Evolutionary conservation across 2,113 vertebrate species (phyloP), one percentile per base, ranked within the genome.

Genomic region (Dicerorhinus sumatrensis): DNA sequence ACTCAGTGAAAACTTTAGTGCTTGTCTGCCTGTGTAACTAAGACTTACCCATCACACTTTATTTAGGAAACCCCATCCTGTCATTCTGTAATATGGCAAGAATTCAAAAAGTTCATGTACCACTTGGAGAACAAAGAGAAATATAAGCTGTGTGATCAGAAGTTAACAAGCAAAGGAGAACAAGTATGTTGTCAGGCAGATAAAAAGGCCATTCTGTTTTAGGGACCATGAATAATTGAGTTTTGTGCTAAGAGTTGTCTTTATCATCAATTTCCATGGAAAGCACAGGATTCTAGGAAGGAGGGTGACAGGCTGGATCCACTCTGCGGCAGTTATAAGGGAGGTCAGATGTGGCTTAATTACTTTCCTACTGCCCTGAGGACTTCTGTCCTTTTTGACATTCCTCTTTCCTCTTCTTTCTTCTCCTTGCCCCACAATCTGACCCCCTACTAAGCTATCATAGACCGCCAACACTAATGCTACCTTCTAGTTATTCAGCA

Each of bases 81-180:
- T 60, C 48, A 0, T 81, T 70, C 33, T n/a, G 18, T 42, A 62
- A 75, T 25, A n/a, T 1, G 23, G 91, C 69, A 76, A 81, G 65
- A 58, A 56, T 92, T 92, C 85, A 76, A 58, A 79, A 82, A 20
- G 42, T 80, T 92, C 46, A 27, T 31, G 12, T 17, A 33, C 60
- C 56, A 31, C 54, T 81, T 33, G 23, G 70, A 94, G 77, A 96
- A 83, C 65, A 81, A 85, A 94, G 51, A 63, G 65, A 96, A 87
- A 70, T 46, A 23, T 48, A 67, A 85, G 89, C 89, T 29, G 3
- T 31, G 58, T 16, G 20, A 85, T 69, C 39, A 33, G 80, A 16
- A 36, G 65, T 89, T n/a, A 92, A 23, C n/a, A 63, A 90, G 69
- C 51, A 54, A 69, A 87, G n/a, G 23, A 91, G 27, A 73, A 62